phyloP scores from a whole-genome alignment of 35 echinoderm and acorn worm species.

The Heliocidaris tuberculata region DNA sequence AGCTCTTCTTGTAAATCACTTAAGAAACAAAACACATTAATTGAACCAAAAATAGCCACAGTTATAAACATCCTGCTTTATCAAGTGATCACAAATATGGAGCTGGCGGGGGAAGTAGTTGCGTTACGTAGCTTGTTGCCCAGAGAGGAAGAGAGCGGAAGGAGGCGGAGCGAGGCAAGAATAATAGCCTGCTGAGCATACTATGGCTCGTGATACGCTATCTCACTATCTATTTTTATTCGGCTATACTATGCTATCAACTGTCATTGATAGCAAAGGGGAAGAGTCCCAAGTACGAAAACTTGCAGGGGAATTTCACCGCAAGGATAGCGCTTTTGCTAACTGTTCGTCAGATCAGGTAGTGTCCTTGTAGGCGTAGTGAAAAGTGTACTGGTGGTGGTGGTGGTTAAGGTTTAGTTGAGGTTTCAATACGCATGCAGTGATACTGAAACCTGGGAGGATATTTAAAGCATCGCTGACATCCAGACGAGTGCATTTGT shows the following conservation, averaged over 20 bases:
- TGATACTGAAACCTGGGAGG: not conserved
- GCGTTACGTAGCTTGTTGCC: not conserved
- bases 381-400: not conserved
- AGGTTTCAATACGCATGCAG: not conserved
- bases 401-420: not conserved
- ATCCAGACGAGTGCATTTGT: not conserved
- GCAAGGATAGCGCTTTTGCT: not conserved
- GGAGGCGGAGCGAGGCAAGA: not conserved
- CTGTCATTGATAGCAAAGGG: not conserved
- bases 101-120: not conserved
- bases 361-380: not conserved
- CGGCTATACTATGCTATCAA: not conserved
- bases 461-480: not conserved
- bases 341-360: not conserved
- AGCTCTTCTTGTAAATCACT: not conserved
- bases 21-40: not conserved
- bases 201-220: not conserved
- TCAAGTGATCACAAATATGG: slow-evolving; percentile 2
- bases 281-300: not conserved
- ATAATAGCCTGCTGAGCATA: not conserved
- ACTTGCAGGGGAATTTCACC: not conserved
- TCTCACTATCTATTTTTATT: slow-evolving; percentile 5
- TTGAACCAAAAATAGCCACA: not conserved
- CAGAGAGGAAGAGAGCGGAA: not conserved
- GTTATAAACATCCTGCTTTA: not conserved